Percentiles rank a stretch among this genome's conserved stretches.
Conservation (phyloP, 2,797 vertebrate genomes). For the Pipistrellus pipistrellus region DNA sequence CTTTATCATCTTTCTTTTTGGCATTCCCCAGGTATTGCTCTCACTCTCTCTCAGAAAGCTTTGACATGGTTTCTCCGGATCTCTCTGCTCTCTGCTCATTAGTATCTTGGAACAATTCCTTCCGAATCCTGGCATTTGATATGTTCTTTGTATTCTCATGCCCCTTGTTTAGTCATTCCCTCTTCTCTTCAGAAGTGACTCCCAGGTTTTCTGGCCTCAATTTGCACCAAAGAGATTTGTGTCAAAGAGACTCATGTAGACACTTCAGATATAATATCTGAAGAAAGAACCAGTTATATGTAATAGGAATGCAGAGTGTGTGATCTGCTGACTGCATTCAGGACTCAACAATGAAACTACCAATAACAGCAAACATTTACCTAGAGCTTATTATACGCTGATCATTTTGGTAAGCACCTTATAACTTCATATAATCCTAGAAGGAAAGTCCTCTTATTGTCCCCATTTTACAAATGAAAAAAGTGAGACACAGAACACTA, state of each 20-base stretch:
- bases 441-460: background rate
- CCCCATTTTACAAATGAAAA: background rate
- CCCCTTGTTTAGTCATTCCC: slow-evolving; percentile 80
- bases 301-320: background rate
- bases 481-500: background rate
- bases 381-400: background rate
- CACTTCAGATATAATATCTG: slow-evolving; percentile 15
- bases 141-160: slow-evolving; percentile 78
- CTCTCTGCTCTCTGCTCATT: slow-evolving; percentile 83
- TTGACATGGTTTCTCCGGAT: slow-evolving; percentile 78
- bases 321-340: slow-evolving; percentile 18
- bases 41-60: slow-evolving; percentile 81
- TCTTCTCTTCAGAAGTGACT: slow-evolving; percentile 84
- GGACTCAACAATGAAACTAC: background rate
- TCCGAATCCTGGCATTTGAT: slow-evolving; percentile 81
- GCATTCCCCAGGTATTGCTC: slow-evolving; percentile 81
- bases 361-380: background rate
- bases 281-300: background rate
- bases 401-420: background rate
- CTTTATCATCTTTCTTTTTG: slow-evolving; percentile 76
- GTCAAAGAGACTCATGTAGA: slow-evolving; percentile 35
- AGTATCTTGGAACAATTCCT: slow-evolving; percentile 67
- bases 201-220: slow-evolving; percentile 80
- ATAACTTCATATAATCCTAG: background rate
- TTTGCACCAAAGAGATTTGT: background rate